phyloP scores from a whole-genome alignment of 2,113 vertebrate species.

The Sus scrofa region T2T-Sscrofa CM000813.6:122784501-122785000 shows the following conservation, averaged over 20 bases:
- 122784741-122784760: not conserved
- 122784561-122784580: not conserved
- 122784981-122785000: not conserved
- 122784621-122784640: not conserved
- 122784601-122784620: too few species aligned
- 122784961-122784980: not conserved
- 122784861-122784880: not conserved
- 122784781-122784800: not conserved
- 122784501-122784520: not conserved
- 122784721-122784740: not conserved
- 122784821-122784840: not conserved
- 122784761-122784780: not conserved
- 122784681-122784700: too few species aligned
- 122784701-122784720: not conserved
- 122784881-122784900: not conserved
- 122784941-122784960: not conserved
- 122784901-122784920: not conserved
- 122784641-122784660: not conserved
- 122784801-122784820: not conserved
- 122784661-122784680: fast-evolving
- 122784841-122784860: constrained; percentile 25
- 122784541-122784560: not conserved
- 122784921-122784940: constrained; percentile 24
- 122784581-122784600: too few species aligned
- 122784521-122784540: not conserved